Base-by-base conservation (phyloP, 2,113 vertebrate species). In the Arenaria interpres region DNA sequence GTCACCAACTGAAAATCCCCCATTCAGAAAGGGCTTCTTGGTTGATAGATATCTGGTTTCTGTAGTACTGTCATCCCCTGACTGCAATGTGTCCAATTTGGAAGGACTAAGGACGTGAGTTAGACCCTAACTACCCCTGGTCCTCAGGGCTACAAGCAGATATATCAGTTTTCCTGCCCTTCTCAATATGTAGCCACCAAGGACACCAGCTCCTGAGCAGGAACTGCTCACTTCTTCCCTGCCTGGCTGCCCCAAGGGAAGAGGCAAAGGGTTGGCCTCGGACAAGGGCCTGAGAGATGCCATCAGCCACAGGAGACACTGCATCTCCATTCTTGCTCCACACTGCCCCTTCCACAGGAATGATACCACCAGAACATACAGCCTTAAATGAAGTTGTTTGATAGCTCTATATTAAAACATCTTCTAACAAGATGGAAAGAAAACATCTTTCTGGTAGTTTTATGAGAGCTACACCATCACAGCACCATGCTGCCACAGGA, bases 391-490 rank as follows among this genome's bases (percentile, higher is more conserved):
- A 63, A 81, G n/a, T 5, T 32, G 14, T n/a, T 82, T 59, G 69
- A 60, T 32, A 77, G 48, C n/a, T 85, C 69, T 83, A 6, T 23
- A 74, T 13, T 71, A 57, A 85, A 89, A 39, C 21, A 73, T 45
- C 18, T 63, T 57, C 28, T 64, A 39, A 53, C 1, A 0, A 3
- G 1, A 2, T 6, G 33, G 64, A 60, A n/a, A 24, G 15, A 7
- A 3, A 1, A 4, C 16, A 64, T 11, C 6, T 71, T 82, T 54
- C 24, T 0, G 1, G 37, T 57, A 74, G 76, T 39, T 94, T 77
- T 33, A 37, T 3, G 5, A 71, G 60, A 83, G 8, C 45, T 66
- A 37, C 27, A 78, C 14, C 33, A 69, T 4, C 12, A 53, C 30
- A 91, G 23, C 33, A 60, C 24, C 35, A 54, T 45, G n/a, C 41